phyloP scores from a whole-genome alignment of 2,113 vertebrate species.

The Micromys minutus region DNA sequence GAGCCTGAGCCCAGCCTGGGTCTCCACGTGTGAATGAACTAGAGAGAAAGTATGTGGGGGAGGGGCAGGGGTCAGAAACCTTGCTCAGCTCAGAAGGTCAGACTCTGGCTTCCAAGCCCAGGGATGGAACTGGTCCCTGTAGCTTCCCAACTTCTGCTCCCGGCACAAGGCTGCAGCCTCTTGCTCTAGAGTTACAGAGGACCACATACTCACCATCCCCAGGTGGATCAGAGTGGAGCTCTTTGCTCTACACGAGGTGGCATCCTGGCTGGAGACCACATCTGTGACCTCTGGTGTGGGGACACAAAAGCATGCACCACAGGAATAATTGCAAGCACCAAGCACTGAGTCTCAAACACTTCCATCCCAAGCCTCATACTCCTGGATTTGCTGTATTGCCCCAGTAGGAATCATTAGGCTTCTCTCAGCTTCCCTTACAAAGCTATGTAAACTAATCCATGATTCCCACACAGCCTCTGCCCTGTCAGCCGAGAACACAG shows the following conservation, averaged over 20 bases:
- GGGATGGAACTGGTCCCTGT: not conserved
- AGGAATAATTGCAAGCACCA: not conserved
- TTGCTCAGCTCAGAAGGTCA: not conserved
- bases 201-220: accelerated
- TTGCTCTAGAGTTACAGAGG: no score
- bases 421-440: not conserved
- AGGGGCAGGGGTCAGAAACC: not conserved
- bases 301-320: not conserved
- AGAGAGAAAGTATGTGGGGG: not conserved
- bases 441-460: no score
- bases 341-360: not conserved
- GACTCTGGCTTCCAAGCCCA: no score
- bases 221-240: not conserved
- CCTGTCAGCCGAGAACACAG: not conserved
- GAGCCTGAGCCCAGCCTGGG: not conserved
- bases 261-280: not conserved
- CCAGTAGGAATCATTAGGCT: not conserved
- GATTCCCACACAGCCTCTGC: not conserved
- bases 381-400: not conserved
- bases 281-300: not conserved
- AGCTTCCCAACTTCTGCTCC: not conserved
- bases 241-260: not conserved
- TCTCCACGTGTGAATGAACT: not conserved
- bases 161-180: no score
- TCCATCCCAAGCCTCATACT: not conserved